A percentile compares a stretch with the other conserved stretches of the same genome.
Evolutionary conservation across 1,140 invertebrate species (phyloP).

Genomic region (Harlomillsia oculata): DNA sequence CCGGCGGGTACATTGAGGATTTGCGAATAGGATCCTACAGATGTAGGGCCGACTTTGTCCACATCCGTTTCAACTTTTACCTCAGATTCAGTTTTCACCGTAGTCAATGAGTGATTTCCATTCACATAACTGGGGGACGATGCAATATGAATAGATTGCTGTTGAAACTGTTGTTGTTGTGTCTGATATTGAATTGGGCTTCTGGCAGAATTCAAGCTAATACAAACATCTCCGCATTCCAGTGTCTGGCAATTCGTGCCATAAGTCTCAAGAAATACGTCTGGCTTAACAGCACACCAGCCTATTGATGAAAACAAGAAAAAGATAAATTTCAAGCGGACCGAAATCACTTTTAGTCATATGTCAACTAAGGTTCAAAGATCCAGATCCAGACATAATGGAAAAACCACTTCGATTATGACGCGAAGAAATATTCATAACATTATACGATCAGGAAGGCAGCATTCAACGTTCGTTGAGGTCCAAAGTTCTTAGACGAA

Average conservation of each 20-base stretch:
- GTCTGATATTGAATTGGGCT: constrained; percentile 5
- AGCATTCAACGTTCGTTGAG: too few relatives aligned
- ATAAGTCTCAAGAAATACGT: constrained; percentile 40
- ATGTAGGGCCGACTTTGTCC: constrained; percentile 22
- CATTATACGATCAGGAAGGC: too few relatives aligned
- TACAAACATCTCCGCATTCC: constrained; percentile 38
- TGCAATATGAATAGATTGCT: neutral
- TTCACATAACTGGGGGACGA: neutral
- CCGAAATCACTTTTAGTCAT: too few relatives aligned
- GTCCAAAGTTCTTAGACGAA: too few relatives aligned
- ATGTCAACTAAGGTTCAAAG: too few relatives aligned
- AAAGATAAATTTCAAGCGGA: too few relatives aligned
- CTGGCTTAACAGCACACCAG: constrained; percentile 43
- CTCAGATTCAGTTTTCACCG: constrained; percentile 1
- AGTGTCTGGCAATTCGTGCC: constrained; percentile 41
- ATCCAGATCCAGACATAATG: too few relatives aligned
- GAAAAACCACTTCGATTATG: too few relatives aligned
- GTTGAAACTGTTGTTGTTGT: neutral
- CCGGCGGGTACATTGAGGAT: neutral
- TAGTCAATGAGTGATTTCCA: neutral
- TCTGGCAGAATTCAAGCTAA: constrained; percentile 1
- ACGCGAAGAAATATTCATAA: too few relatives aligned
- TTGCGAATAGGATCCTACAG: constrained; percentile 17
- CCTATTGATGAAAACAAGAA: constrained; percentile 37
- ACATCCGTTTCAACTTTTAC: neutral